Conservation (phyloP, 2,113 vertebrate genomes). For the Clinocottus analis region DNA sequence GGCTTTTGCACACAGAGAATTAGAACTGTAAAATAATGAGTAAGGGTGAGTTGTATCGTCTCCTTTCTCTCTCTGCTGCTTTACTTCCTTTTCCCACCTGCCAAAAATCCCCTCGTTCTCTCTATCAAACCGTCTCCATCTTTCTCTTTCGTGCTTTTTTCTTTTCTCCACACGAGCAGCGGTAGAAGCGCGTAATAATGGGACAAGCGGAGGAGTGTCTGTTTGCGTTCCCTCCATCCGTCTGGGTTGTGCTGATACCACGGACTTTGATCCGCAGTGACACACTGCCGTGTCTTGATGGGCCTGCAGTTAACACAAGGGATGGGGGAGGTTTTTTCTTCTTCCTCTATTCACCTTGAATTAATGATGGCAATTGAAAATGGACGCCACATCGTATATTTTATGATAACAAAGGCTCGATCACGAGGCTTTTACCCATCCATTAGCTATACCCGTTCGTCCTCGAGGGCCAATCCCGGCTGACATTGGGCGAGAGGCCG, state of each 20-base stretch:
- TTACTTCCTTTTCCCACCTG: slow-evolving; percentile 18
- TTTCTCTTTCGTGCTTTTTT: neutral
- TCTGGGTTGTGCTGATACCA: slow-evolving; percentile 54
- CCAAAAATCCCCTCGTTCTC: slow-evolving; percentile 14
- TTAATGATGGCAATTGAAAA: neutral
- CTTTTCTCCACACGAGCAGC: slow-evolving; percentile 1
- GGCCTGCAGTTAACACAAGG: slow-evolving; percentile 53
- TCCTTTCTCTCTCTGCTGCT: neutral
- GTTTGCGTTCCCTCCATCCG: slow-evolving; percentile 28
- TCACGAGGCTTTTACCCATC: neutral
- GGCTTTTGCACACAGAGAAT: slow-evolving; percentile 35
- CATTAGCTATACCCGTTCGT: neutral
- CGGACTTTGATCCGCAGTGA: slow-evolving; percentile 70
- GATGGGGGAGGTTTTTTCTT: neutral
- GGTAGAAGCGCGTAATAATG: slow-evolving; percentile 38
- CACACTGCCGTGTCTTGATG: slow-evolving; percentile 68
- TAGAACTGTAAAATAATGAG: slow-evolving; percentile 48
- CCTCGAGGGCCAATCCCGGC: neutral
- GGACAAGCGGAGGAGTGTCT: slow-evolving; percentile 44
- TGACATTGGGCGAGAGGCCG: neutral
- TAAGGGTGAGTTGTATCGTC: slow-evolving; percentile 2
- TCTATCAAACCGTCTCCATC: slow-evolving; percentile 19
- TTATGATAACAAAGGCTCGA: neutral
- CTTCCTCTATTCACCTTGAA: slow-evolving; percentile 4
- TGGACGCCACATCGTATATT: neutral